Conservation (phyloP, 2,888 invertebrate genomes). For the Mythimna albipuncta region DNA sequence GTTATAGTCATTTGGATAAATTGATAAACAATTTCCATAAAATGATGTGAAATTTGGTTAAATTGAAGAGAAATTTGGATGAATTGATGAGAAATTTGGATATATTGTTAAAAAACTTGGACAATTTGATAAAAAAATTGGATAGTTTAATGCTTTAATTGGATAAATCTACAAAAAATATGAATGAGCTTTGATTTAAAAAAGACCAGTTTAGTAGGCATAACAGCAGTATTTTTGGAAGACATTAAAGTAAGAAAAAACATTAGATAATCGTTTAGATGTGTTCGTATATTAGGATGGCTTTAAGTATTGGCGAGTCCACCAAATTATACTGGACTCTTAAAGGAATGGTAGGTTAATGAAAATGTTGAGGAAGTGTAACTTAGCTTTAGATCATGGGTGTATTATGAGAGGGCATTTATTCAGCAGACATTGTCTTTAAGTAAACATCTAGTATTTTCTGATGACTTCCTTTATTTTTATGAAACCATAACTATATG, state of each 20-base stretch:
- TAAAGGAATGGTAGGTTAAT: slow-evolving; percentile 27
- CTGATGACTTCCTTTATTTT: background rate
- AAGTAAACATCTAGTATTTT: background rate
- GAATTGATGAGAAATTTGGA: background rate
- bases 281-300: slow-evolving; percentile 44
- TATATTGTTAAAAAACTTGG: background rate
- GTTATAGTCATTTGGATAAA: background rate
- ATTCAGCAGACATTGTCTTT: background rate
- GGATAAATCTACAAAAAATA: slow-evolving; percentile 1
- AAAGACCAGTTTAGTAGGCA: slow-evolving; percentile 33
- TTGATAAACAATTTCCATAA: background rate
- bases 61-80: background rate
- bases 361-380: slow-evolving; percentile 18
- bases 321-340: slow-evolving; percentile 23
- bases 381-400: slow-evolving; percentile 22
- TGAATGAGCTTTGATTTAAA: slow-evolving; percentile 26
- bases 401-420: background rate
- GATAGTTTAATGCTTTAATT: background rate
- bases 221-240: slow-evolving; percentile 43
- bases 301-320: slow-evolving; percentile 50
- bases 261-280: slow-evolving; percentile 21
- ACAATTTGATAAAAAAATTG: background rate
- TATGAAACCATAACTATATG: slow-evolving; percentile 5
- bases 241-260: slow-evolving; percentile 28
- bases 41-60: background rate